Conservation (phyloP, 1,140 invertebrate species). For the Neodiprion lecontei region DNA sequence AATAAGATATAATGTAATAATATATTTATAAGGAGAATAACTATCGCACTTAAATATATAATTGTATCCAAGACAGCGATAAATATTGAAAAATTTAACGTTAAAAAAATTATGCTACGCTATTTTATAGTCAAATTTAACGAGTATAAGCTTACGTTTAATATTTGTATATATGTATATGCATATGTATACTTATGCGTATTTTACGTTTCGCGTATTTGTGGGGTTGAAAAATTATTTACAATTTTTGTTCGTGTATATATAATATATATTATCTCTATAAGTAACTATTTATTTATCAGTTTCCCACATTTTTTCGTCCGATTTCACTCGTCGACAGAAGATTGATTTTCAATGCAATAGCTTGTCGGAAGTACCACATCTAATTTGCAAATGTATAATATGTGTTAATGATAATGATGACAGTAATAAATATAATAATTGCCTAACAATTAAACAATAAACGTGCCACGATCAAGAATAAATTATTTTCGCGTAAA, state of each 20-base stretch:
- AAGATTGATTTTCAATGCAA: too few relatives aligned
- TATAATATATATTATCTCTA: background rate
- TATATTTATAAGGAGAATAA: background rate
- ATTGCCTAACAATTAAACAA: background rate
- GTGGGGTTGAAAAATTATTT: background rate
- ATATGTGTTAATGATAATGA: background rate
- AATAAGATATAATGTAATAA: too few relatives aligned
- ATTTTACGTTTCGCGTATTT: too few relatives aligned
- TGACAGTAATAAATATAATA: background rate
- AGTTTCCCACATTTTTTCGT: background rate
- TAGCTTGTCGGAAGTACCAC: too few relatives aligned
- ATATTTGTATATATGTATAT: background rate
- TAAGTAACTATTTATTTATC: background rate
- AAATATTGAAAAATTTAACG: background rate
- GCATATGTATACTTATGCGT: too few relatives aligned
- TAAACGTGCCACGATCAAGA: background rate
- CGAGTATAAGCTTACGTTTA: background rate
- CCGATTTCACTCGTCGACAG: background rate
- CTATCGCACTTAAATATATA: background rate
- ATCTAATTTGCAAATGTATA: too few relatives aligned
- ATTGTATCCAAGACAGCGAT: background rate
- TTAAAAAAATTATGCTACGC: background rate
- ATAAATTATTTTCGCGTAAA: too few relatives aligned
- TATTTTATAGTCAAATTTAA: slow-evolving; percentile 7
- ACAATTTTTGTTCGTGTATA: background rate